Conservation (phyloP, 2,113 vertebrate species). For the Hypocryptadius cinnamomeus region DNA sequence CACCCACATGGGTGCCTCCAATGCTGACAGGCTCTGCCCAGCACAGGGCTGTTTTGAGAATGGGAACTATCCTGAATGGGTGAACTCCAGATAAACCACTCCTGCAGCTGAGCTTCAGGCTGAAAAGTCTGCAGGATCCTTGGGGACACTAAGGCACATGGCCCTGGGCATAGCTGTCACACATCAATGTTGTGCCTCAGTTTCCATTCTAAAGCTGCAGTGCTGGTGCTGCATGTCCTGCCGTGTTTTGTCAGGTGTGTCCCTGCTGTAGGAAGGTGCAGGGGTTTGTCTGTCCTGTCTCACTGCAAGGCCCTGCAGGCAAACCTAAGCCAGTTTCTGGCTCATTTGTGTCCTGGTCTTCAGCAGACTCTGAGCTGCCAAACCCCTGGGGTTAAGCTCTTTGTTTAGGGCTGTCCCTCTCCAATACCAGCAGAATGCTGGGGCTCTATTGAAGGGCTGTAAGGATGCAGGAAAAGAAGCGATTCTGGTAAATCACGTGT, state of each 20-base stretch:
- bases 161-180: not conserved
- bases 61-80: not conserved
- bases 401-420: not conserved
- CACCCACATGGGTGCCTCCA: not conserved
- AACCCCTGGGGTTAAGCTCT: not conserved
- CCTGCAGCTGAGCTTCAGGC: not conserved
- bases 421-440: not conserved
- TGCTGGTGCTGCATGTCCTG: not conserved
- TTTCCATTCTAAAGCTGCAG: not conserved
- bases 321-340: not conserved
- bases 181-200: not conserved
- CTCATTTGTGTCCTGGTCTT: not conserved
- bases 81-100: not conserved
- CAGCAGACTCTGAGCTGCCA: not conserved
- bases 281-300: not conserved
- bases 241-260: fast-evolving
- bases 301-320: not conserved
- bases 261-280: not conserved
- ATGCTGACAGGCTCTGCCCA: not conserved
- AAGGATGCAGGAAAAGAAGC: not conserved
- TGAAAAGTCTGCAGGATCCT: not conserved
- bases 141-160: not conserved
- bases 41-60: not conserved
- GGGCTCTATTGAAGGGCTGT: not conserved
- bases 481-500: not conserved